Conservation (phyloP, 2,888 invertebrate species). For the Drosophila mulleri region DNA sequence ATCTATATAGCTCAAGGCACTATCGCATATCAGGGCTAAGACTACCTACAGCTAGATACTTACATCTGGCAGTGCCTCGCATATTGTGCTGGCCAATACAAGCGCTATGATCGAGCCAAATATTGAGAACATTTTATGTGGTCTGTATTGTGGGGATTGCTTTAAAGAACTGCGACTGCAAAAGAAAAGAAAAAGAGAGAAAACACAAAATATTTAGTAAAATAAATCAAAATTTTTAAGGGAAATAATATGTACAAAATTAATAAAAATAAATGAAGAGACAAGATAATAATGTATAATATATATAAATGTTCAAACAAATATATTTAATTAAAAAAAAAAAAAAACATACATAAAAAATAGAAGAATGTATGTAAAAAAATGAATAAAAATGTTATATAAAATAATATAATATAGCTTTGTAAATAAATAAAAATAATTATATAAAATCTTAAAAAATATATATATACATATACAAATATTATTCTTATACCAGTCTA, state of each 20-base stretch:
- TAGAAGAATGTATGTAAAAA: too few relatives aligned
- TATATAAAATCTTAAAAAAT: neutral
- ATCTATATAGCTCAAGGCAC: slow-evolving; percentile 35
- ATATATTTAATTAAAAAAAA: too few relatives aligned
- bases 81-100: slow-evolving; percentile 83
- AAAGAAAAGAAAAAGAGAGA: slow-evolving; percentile 34
- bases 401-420: too few relatives aligned
- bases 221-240: neutral
- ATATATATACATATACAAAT: neutral
- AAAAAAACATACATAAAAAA: too few relatives aligned
- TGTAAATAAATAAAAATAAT: too few relatives aligned
- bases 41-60: slow-evolving; percentile 65
- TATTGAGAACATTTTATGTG: slow-evolving; percentile 81
- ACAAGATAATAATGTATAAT: too few relatives aligned
- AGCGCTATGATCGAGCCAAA: slow-evolving; percentile 80
- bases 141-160: slow-evolving; percentile 43
- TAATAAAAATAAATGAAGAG: neutral
- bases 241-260: neutral
- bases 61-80: slow-evolving; percentile 85
- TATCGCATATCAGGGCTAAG: slow-evolving; percentile 10
- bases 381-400: too few relatives aligned
- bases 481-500: neutral
- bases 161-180: slow-evolving; percentile 70
- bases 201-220: neutral
- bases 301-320: too few relatives aligned